Evolutionary conservation across 92 coral and sea anemone species (phyloP).

Genomic region (Bergia sp.): DNA sequence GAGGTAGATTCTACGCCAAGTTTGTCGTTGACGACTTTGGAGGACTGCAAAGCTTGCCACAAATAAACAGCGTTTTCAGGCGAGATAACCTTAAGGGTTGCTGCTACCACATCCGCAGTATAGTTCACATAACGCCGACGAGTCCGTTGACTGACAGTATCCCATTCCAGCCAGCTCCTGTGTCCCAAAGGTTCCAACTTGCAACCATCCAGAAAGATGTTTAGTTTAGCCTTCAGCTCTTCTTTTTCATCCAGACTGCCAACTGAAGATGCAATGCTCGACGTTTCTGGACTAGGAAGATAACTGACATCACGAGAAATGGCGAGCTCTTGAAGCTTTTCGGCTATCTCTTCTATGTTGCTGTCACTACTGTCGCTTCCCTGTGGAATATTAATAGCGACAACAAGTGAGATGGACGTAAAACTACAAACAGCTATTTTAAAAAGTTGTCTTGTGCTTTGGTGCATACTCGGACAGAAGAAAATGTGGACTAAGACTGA

Average conservation of each 20-base stretch:
- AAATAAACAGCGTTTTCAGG: conserved; percentile 3
- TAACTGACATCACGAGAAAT: background rate
- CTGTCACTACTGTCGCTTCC: background rate
- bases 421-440: no score
- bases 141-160: conserved; percentile 49
- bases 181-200: background rate
- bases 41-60: conserved; percentile 31
- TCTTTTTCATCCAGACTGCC: background rate
- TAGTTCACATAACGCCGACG: conserved; percentile 24
- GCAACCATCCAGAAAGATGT: conserved; percentile 2
- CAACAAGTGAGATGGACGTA: background rate
- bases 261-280: conserved; percentile 29
- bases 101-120: conserved; percentile 17
- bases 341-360: background rate
- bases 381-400: background rate
- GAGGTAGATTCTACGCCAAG: background rate
- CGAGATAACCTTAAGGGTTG: conserved; percentile 19
- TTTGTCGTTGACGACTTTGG: conserved; percentile 29
- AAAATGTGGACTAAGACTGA: no score
- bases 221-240: conserved; percentile 4
- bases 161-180: conserved; percentile 47
- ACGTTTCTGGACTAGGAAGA: conserved; percentile 19
- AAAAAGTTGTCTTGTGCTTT: no score
- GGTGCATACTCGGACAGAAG: no score
- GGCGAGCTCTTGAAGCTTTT: background rate